Evolutionary conservation across 1,140 invertebrate genomes (phyloP), one percentile per base, ranked within the genome.

Genomic region (Chionoecetes opilio): DNA sequence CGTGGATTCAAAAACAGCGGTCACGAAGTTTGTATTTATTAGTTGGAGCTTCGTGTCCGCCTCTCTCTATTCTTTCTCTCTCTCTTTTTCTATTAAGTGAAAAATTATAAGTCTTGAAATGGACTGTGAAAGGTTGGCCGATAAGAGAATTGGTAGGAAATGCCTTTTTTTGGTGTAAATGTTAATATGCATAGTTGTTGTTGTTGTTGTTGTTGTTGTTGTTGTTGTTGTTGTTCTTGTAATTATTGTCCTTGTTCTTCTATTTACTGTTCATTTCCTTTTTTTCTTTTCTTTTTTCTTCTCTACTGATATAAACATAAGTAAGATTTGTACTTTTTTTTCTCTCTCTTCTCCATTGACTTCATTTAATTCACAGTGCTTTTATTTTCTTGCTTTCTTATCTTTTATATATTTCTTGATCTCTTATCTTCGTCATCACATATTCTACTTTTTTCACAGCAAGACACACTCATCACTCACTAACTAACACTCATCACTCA

Each of bases 61-160:
- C 63, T 75, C 63, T 75, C 63, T 75, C 63, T n/a, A 17, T 75
- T 75, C 63, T 75, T 26, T 75, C 63, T 75, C 63, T 75, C 63
- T 75, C 21, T 75, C 63, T 75, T 26, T 11, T 3, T 75, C 63
- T n/a, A 17, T n/a, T 75, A n/a, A n/a, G 21, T 75, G 63, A 75
- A 75, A 75, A 75, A 75, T 75, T 75, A n/a, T 17, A 75, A 21
- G 21, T 75, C 63, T 75, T 75, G 21, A 75, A 75, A 75, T 75
- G 63, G 63, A 75, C 11, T 75, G n/a, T 26, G 63, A 75, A 75
- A n/a, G 63, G 63, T n/a, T n/a, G 11, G 63, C n/a, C 63, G 21
- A 75, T 75, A n/a, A n/a, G 26, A 17, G 46, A 53, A 53, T 0
- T 53, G 46, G 46, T 14, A 53, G 46, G 46, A 53, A 53, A 53